Evolutionary conservation across 1,140 invertebrate genomes (phyloP).

Genomic region (Triops longicaudatus): DNA sequence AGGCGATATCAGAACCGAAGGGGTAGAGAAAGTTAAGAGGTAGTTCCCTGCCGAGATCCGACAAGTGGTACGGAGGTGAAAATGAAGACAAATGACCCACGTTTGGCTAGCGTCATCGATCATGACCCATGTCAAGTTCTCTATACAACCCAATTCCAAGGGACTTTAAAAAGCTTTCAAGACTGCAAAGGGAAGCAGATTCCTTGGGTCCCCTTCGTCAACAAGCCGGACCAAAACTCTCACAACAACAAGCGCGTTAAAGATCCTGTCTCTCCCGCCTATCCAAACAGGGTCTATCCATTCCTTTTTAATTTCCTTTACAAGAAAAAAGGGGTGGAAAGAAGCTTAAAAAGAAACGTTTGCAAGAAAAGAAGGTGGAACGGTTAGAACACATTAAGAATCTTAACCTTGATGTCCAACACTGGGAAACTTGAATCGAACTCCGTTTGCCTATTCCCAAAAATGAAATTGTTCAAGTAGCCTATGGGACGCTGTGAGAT

Average conservation of each 20-base stretch:
- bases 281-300: neutral
- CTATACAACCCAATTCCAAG: conserved; percentile 15
- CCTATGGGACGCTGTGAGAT: neutral
- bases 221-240: neutral
- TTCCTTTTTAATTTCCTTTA: neutral
- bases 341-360: neutral
- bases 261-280: conserved; percentile 6
- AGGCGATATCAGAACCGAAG: too few species aligned
- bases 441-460: neutral
- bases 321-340: conserved; percentile 1
- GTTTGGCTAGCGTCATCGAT: conserved; percentile 6
- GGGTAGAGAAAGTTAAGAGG: neutral
- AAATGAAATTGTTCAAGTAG: neutral
- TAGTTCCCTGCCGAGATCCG: conserved; percentile 8
- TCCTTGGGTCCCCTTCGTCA: neutral
- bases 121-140: neutral
- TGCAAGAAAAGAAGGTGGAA: neutral
- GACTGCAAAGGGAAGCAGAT: neutral
- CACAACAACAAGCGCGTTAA: neutral
- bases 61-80: conserved; percentile 11
- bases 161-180: neutral
- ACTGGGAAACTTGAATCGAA: neutral
- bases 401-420: too few species aligned
- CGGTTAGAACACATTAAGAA: neutral
- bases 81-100: conserved; percentile 1